Percentiles rank a stretch among this genome's conserved stretches.
These are phyloP conservation scores for Drosophila mercatorum DNA, from an alignment of 2,888 invertebrate species.

Conservation along the genomic window DNA sequence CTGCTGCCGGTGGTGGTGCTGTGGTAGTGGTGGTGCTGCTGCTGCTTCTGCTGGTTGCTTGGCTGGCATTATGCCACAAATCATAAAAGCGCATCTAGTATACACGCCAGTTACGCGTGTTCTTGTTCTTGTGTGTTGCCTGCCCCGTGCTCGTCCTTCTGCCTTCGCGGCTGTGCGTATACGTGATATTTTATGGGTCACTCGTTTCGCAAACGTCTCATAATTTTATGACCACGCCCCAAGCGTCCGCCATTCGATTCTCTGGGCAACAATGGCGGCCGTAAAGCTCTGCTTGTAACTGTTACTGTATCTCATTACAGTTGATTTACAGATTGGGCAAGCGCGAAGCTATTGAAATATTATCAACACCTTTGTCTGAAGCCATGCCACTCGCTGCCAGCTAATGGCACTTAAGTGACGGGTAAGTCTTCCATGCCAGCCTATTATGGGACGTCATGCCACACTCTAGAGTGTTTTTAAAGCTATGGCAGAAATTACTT, in stretches of 20 bases:
- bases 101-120: conserved; percentile 37
- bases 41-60: conserved; percentile 32
- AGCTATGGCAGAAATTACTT: background rate
- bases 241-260: conserved; percentile 39
- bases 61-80: conserved; percentile 68
- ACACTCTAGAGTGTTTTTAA: background rate
- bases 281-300: conserved; percentile 40
- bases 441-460: background rate
- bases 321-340: conserved; percentile 59
- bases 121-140: conserved; percentile 9
- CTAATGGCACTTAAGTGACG: conserved; percentile 24
- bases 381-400: background rate
- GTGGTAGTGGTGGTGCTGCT: conserved; percentile 32
- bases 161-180: conserved; percentile 53
- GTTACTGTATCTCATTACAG: conserved; percentile 53
- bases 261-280: conserved; percentile 42
- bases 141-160: conserved; percentile 2
- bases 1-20: conserved; percentile 42
- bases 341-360: conserved; percentile 31
- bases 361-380: conserved; percentile 44
- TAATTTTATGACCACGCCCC: conserved; percentile 38
- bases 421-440: background rate
- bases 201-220: conserved; percentile 56
- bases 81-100: conserved; percentile 73
- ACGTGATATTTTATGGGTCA: conserved; percentile 80